phyloP scores from a whole-genome alignment of 1,140 invertebrate genomes.

The Callitettix versicolor region DNA sequence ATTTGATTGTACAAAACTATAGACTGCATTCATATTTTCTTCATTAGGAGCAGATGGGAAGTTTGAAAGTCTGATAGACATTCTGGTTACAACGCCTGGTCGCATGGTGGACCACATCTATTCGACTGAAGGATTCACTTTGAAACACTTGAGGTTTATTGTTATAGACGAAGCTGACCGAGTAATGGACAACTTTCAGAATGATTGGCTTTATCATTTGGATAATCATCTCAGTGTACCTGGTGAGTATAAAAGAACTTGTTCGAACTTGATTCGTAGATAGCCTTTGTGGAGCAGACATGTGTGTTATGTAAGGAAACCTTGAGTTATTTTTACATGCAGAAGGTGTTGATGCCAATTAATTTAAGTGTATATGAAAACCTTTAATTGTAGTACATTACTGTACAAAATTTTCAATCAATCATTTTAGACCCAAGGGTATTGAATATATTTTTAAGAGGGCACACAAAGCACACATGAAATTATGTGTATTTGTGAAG shows the following conservation, averaged over 20 bases:
- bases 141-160: conserved; percentile 69
- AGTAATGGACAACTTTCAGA: conserved; percentile 80
- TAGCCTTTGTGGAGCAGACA: too few relatives aligned
- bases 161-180: conserved; percentile 95
- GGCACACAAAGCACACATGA: too few relatives aligned
- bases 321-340: too few relatives aligned
- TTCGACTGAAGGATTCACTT: conserved; percentile 73
- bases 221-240: conserved; percentile 17
- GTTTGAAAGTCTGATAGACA: conserved; percentile 56
- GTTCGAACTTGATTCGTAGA: background rate
- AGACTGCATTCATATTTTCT: background rate
- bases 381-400: too few relatives aligned
- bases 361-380: too few relatives aligned
- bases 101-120: conserved; percentile 85
- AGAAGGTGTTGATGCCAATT: too few relatives aligned
- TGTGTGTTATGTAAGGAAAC: too few relatives aligned
- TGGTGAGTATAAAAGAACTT: background rate
- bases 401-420: too few relatives aligned
- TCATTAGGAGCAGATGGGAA: conserved; percentile 9
- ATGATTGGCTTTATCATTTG: conserved; percentile 75
- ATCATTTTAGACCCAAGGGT: too few relatives aligned
- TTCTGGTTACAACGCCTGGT: conserved; percentile 88
- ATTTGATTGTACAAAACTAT: too few relatives aligned
- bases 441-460: too few relatives aligned
- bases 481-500: too few relatives aligned